These are phyloP conservation scores for Myopa tessellatipennis DNA, from an alignment of 2,888 invertebrate genomes.

Conservation along the genomic window DNA sequence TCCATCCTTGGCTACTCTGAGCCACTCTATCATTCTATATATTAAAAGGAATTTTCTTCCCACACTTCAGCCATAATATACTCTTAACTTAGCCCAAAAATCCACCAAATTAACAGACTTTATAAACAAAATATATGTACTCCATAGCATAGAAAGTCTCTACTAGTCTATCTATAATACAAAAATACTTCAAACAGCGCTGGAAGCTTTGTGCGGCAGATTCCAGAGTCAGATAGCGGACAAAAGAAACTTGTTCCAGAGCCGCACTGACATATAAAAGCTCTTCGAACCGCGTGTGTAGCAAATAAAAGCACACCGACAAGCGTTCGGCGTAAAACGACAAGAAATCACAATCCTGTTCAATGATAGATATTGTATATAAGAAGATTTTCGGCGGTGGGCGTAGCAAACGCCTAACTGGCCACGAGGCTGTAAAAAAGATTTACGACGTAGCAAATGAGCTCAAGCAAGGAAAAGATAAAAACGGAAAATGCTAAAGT, in stretches of 20 bases:
- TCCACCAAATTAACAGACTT: too few species aligned
- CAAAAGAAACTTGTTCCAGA: conserved; percentile 22
- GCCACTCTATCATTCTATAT: too few species aligned
- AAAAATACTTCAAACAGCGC: neutral
- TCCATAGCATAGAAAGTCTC: neutral
- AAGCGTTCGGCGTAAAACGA: neutral
- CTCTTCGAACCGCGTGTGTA: neutral
- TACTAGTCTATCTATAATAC: neutral
- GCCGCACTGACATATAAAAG: conserved; percentile 19
- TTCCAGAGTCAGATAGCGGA: neutral
- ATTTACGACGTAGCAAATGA: conserved; percentile 19
- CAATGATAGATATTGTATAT: neutral
- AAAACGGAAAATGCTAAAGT: conserved; percentile 22
- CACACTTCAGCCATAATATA: too few species aligned
- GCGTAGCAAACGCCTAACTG: conserved; percentile 18
- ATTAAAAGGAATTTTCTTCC: too few species aligned
- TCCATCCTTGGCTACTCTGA: too few species aligned
- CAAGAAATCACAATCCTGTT: neutral
- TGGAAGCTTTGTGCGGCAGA: neutral
- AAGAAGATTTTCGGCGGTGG: conserved; percentile 12
- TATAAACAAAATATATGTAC: neutral
- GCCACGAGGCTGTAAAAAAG: conserved; percentile 10
- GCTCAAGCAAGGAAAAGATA: neutral
- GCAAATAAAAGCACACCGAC: neutral
- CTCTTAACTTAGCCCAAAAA: too few species aligned